Evolutionary conservation across 1,140 invertebrate species (phyloP), one percentile per base, ranked within the genome.

Genomic region (Heliconius melpomene): DNA sequence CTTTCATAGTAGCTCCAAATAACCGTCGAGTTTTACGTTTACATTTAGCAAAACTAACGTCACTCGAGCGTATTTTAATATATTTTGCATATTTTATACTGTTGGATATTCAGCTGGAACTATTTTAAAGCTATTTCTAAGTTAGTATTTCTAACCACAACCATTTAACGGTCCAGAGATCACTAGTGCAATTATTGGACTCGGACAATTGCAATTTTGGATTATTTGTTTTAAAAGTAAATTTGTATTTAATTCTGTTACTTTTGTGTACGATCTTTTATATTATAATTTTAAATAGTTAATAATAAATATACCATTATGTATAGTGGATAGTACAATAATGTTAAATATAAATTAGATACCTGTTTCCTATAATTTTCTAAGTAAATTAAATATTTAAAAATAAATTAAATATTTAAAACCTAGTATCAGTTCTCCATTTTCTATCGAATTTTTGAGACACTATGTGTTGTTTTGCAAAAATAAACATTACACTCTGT

Each of bases 11-110:
- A 26, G 71, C 74, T 76, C 71, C 18, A 57, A 80, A 72, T 77
- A 77, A 74, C n/a, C 71, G 54, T 80, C 29, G 26, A n/a, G 13
- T 80, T 80, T 80, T 80, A 80, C 77, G 75, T 74, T 66, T 72
- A 50, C n/a, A 52, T 77, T 80, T 80, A 76, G 23, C 79, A 77
- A 80, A 77, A 80, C 52, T 80, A 72, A 77, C 72, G 6, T 75
- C 23, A 57, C 75, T n/a, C 40, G 79, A 75, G 75, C 20, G 26
- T 32, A 26, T 13, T 72, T 74, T 60, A 70, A 73, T 52, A 72
- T 46, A 75, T 66, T 76, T 57, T 16, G 9, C 60, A 72, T 32
- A 72, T 77, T 52, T 29, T 52, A 52, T 52, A 72, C 71, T 72
- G 11, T 38, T 77, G 46, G 26, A 72, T 77, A 77, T 29, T 46